phyloP scores from a whole-genome alignment of 2,888 invertebrate species.

The Acanthosepion pharaonis region DNA sequence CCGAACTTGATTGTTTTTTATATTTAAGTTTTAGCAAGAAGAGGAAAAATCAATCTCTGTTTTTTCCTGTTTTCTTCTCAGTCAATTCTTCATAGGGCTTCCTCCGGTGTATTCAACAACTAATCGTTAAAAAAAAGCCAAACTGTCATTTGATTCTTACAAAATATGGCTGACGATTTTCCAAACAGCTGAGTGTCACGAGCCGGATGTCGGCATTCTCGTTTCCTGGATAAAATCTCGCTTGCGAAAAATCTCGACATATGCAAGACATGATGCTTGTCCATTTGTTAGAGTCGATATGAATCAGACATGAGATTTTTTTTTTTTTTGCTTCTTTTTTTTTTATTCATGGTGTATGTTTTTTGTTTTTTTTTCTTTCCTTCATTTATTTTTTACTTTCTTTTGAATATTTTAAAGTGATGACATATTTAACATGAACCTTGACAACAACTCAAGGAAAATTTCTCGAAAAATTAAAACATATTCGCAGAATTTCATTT shows the following conservation, averaged over 20 bases:
- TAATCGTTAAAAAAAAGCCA: background rate
- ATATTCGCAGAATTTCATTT: no score
- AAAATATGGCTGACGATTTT: background rate
- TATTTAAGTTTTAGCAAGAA: background rate
- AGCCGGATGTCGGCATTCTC: background rate
- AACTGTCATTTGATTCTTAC: background rate
- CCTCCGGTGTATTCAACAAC: background rate
- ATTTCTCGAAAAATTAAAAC: no score
- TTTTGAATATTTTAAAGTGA: no score
- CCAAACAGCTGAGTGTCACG: background rate
- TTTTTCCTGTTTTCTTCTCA: background rate
- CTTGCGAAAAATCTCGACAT: background rate
- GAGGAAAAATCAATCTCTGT: background rate
- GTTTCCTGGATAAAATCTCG: background rate
- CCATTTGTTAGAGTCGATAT: background rate
- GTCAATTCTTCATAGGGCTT: background rate
- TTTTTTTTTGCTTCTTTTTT: background rate
- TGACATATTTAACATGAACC: background rate
- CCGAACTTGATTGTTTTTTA: background rate
- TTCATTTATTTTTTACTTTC: no score
- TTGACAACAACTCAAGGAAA: background rate
- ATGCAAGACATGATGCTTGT: background rate
- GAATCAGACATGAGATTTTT: background rate
- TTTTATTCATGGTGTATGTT: background rate
- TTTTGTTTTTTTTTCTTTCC: background rate